Evolutionary conservation across 1,140 invertebrate species (phyloP).

Genomic region (Mamestra configurata): DNA sequence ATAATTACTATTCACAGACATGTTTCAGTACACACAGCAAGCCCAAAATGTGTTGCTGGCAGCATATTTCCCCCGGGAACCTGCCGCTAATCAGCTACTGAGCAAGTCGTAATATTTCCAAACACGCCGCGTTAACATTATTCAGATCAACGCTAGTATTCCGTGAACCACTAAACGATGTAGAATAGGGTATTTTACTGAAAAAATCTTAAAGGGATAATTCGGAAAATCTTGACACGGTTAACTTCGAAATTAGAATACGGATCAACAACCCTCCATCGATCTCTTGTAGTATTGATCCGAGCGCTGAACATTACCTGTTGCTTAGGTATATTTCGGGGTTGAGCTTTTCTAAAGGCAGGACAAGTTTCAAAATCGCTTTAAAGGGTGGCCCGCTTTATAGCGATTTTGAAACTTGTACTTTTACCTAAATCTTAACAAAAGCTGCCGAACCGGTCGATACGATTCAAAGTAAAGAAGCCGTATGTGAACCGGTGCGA

Average conservation of each 20-base stretch:
- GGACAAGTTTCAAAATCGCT: background rate
- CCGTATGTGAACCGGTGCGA: conserved; percentile 42
- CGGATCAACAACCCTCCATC: conserved; percentile 26
- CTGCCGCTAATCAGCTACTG: conserved; percentile 29
- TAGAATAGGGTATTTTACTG: too few relatives aligned
- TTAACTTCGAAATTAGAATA: conserved; percentile 10
- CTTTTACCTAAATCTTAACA: background rate
- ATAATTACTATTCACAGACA: background rate
- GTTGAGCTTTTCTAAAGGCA: background rate
- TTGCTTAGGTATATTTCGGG: background rate
- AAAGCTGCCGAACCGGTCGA: background rate
- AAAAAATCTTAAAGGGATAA: too few relatives aligned
- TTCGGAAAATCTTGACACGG: background rate
- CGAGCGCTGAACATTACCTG: conserved; percentile 20
- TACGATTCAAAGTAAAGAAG: conserved; percentile 32
- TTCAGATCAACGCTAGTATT: conserved; percentile 20
- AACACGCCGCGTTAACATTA: conserved; percentile 1
- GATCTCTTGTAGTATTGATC: conserved; percentile 33
- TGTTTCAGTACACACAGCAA: conserved; percentile 3
- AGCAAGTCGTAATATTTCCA: conserved; percentile 29
- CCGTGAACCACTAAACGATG: background rate
- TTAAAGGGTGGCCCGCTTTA: background rate
- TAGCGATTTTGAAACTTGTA: too few relatives aligned
- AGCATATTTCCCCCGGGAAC: conserved; percentile 50
- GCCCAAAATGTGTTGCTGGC: conserved; percentile 1